phyloP scores from a whole-genome alignment of 2,113 vertebrate species.

The Lepus europaeus region DNA sequence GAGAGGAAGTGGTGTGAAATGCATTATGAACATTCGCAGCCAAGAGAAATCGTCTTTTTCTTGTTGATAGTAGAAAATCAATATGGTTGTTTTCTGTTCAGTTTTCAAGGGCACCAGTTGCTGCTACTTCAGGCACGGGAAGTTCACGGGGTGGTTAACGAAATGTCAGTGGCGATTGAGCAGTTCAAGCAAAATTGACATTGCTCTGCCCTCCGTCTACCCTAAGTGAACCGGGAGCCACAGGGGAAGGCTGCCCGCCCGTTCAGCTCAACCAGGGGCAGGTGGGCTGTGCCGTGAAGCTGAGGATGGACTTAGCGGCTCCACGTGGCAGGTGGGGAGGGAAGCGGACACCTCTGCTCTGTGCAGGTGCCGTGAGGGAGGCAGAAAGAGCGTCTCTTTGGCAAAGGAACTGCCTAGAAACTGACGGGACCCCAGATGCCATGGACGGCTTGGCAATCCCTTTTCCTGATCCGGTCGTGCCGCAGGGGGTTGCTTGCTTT shows the following conservation, averaged over 20 bases:
- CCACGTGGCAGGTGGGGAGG: background rate
- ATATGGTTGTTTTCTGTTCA: background rate
- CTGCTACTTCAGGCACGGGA: slow-evolving; percentile 41
- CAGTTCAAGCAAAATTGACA: slow-evolving; percentile 61
- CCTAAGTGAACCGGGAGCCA: background rate
- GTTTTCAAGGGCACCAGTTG: slow-evolving; percentile 72
- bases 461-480: background rate
- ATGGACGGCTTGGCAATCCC: rapidly evolving
- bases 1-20: slow-evolving; percentile 43
- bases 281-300: background rate
- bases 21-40: slow-evolving; percentile 53
- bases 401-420: background rate
- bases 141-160: slow-evolving; percentile 65
- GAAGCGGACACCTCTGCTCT: rapidly evolving
- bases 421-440: rapidly evolving
- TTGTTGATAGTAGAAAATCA: slow-evolving; percentile 76
- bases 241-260: background rate
- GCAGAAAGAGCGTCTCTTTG: background rate
- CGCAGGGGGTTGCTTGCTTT: background rate
- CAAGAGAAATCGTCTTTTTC: slow-evolving; percentile 61
- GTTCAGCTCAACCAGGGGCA: background rate
- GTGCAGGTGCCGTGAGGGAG: background rate
- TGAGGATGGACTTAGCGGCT: background rate
- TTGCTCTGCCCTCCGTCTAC: background rate
- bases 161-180: slow-evolving; percentile 62